phyloP scores from a whole-genome alignment of 1,140 invertebrate genomes.

The Lepidotrigona ventralis region DNA sequence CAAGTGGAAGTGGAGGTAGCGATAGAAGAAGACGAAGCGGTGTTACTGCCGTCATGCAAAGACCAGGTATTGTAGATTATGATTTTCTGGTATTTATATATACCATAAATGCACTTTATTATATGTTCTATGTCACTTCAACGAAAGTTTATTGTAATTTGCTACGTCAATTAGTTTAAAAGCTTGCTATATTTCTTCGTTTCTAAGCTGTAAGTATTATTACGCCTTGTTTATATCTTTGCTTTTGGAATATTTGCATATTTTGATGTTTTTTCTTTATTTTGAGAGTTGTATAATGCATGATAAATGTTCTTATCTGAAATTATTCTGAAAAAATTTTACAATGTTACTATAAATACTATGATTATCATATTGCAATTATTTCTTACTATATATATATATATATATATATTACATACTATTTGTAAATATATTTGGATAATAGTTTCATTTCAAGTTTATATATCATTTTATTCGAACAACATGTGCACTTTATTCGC shows the following conservation, averaged over 20 bases:
- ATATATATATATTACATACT: neutral
- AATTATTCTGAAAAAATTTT: neutral
- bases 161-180: constrained; percentile 36
- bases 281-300: constrained; percentile 25
- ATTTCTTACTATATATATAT: neutral
- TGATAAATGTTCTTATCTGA: constrained; percentile 14
- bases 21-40: constrained; percentile 88
- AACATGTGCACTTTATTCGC: constrained; percentile 10
- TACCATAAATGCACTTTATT: constrained; percentile 38
- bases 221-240: constrained; percentile 30
- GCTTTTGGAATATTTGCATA: constrained; percentile 20
- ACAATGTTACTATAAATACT: neutral
- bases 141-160: constrained; percentile 37
- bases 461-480: constrained; percentile 7
- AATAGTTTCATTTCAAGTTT: neutral
- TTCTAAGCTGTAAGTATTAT: constrained; percentile 41
- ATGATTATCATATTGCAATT: constrained; percentile 11
- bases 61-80: constrained; percentile 85
- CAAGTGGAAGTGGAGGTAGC: constrained; percentile 75
- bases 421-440: constrained; percentile 19
- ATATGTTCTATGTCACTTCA: constrained; percentile 17
- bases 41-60: constrained; percentile 90
- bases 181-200: constrained; percentile 44
- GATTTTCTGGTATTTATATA: constrained; percentile 26
- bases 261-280: constrained; percentile 27